Percentiles rank a stretch among this genome's conserved stretches.
These are phyloP conservation scores for Amphimallon solstitiale DNA, from an alignment of 2,888 invertebrate species.

Conservation along the genomic window DNA sequence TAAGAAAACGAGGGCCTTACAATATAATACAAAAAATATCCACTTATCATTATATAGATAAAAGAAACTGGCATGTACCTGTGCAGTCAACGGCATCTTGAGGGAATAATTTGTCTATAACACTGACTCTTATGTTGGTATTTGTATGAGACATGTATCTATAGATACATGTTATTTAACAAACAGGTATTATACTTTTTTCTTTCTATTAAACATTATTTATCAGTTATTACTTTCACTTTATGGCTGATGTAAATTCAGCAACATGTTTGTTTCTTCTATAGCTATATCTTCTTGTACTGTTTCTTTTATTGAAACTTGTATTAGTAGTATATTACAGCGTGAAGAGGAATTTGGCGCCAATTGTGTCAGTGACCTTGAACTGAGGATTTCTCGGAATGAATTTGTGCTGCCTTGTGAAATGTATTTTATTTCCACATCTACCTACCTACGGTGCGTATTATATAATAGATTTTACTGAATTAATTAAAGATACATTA, in stretches of 20 bases:
- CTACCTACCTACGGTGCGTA: slow-evolving; percentile 1
- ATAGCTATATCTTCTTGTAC: not conserved
- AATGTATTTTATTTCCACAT: slow-evolving; percentile 8
- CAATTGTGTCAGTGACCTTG: slow-evolving; percentile 34
- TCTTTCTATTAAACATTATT: not conserved
- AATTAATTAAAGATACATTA: slow-evolving; percentile 9
- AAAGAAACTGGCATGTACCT: slow-evolving; percentile 9
- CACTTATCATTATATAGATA: slow-evolving; percentile 18
- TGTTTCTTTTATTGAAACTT: not conserved
- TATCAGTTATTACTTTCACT: not conserved
- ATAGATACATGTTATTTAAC: not conserved
- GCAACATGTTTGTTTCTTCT: too few species aligned
- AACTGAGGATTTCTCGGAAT: slow-evolving; percentile 29
- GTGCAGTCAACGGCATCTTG: not conserved
- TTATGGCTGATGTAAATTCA: not conserved
- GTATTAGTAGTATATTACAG: not conserved
- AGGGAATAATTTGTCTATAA: not conserved
- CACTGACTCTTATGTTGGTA: not conserved
- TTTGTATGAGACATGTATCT: not conserved
- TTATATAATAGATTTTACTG: slow-evolving; percentile 18
- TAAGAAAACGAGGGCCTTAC: not conserved
- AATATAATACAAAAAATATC: slow-evolving; percentile 26
- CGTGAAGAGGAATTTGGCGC: slow-evolving; percentile 33
- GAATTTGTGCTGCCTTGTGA: slow-evolving; percentile 29
- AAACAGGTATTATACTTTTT: not conserved